Conservation (phyloP, 1,140 invertebrate species). For the Megalonaias nervosa region DNA sequence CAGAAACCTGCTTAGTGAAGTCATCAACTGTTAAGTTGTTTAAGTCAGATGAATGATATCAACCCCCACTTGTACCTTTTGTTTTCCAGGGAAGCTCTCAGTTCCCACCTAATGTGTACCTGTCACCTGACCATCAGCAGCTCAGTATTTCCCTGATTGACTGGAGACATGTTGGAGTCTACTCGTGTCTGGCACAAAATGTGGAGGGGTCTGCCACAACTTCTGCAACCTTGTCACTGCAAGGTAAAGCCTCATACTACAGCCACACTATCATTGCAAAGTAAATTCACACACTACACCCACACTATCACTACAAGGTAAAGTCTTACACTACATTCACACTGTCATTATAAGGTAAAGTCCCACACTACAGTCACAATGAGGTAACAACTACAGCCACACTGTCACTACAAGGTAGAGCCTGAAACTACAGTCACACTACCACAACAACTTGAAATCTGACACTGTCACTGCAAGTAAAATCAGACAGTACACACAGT, state of each 20-base stretch:
- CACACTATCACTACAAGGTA: conserved; percentile 10
- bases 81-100: conserved; percentile 23
- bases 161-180: conserved; percentile 24
- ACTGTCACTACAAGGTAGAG: conserved; percentile 6
- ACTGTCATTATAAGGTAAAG: conserved; percentile 14
- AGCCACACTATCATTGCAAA: no score
- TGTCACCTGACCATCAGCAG: conserved; percentile 15
- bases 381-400: conserved; percentile 1
- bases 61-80: background rate
- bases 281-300: background rate
- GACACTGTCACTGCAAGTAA: background rate
- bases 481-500: background rate
- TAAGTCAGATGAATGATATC: background rate
- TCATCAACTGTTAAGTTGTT: background rate
- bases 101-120: conserved; percentile 23
- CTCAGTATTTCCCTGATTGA: conserved; percentile 5
- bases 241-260: background rate
- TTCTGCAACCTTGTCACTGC: conserved; percentile 1
- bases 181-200: conserved; percentile 19
- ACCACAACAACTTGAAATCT: conserved; percentile 1
- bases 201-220: conserved; percentile 2
- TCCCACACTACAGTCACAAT: no score
- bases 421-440: background rate
- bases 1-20: background rate
- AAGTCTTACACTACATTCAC: background rate